These are phyloP conservation scores for Amphiura filiformis DNA, from an alignment of 35 echinoderm and acorn worm genomes.

Conservation along the genomic window DNA sequence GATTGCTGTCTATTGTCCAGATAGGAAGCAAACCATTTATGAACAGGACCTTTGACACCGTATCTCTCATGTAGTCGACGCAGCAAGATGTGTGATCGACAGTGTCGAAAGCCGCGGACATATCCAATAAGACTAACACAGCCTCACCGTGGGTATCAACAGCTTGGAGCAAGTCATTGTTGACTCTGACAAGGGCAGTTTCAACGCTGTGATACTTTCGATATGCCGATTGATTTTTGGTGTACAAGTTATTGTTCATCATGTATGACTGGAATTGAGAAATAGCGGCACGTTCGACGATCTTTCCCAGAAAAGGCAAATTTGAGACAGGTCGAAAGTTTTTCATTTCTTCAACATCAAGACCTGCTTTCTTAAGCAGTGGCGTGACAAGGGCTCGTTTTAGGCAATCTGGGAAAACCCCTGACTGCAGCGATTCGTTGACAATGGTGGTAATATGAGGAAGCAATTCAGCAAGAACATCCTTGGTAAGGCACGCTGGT, in stretches of 20 bases:
- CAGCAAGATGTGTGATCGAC: slow-evolving; percentile 28
- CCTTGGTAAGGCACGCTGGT: slow-evolving; percentile 28
- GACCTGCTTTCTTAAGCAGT: slow-evolving; percentile 40
- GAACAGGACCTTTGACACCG: neutral
- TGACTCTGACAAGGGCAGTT: slow-evolving; percentile 16
- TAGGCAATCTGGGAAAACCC: slow-evolving; percentile 30
- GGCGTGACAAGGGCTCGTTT: slow-evolving; percentile 35
- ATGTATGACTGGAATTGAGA: slow-evolving; percentile 4
- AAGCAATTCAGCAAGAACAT: slow-evolving; percentile 7
- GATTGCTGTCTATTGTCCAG: neutral
- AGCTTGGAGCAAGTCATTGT: slow-evolving; percentile 19
- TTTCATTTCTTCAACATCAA: neutral
- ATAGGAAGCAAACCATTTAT: slow-evolving; percentile 18
- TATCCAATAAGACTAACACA: slow-evolving; percentile 11
- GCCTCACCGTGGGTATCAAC: slow-evolving; percentile 9
- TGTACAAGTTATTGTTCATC: neutral
- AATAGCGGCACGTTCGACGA: slow-evolving; percentile 26
- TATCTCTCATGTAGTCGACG: neutral
- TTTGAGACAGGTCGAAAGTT: slow-evolving; percentile 18
- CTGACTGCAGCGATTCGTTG: slow-evolving; percentile 40
- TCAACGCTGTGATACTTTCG: slow-evolving; percentile 23
- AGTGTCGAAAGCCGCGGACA: slow-evolving; percentile 21
- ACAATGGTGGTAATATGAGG: slow-evolving; percentile 45
- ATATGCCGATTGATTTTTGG: slow-evolving; percentile 24
- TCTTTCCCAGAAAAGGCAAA: slow-evolving; percentile 8